phyloP scores from a whole-genome alignment of 2,113 vertebrate species.

The Grallaria varia region DNA sequence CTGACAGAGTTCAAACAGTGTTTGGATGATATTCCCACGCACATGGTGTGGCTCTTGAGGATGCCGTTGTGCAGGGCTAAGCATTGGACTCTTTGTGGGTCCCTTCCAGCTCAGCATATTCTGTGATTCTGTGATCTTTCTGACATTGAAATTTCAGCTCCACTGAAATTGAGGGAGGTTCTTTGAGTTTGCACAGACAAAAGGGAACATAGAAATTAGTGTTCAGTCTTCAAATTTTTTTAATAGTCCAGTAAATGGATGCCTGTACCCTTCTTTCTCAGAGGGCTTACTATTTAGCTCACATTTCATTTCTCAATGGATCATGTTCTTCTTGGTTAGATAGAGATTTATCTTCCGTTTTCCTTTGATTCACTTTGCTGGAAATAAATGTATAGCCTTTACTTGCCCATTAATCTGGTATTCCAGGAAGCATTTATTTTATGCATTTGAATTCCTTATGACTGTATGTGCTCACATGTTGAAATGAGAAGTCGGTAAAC shows the following conservation, averaged over 20 bases:
- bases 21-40: background rate
- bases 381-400: slow-evolving; percentile 12
- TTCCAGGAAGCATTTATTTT: background rate
- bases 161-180: background rate
- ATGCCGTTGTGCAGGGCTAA: background rate
- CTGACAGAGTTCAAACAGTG: background rate
- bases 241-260: background rate
- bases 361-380: background rate
- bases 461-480: background rate
- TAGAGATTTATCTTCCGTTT: slow-evolving; percentile 19
- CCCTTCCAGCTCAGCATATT: background rate
- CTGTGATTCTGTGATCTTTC: background rate
- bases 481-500: background rate
- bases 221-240: background rate
- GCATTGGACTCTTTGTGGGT: background rate
- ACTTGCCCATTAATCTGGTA: background rate
- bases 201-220: background rate
- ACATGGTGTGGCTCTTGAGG: background rate
- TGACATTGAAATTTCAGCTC: background rate
- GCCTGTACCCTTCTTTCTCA: slow-evolving; percentile 13
- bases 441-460: background rate
- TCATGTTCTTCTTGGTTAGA: slow-evolving; percentile 19
- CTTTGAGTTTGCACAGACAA: background rate
- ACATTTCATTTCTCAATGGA: slow-evolving; percentile 51
- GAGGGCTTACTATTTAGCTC: slow-evolving; percentile 26